phyloP scores from a whole-genome alignment of 2,113 vertebrate species.

The Psittacula cyanocephala region DNA sequence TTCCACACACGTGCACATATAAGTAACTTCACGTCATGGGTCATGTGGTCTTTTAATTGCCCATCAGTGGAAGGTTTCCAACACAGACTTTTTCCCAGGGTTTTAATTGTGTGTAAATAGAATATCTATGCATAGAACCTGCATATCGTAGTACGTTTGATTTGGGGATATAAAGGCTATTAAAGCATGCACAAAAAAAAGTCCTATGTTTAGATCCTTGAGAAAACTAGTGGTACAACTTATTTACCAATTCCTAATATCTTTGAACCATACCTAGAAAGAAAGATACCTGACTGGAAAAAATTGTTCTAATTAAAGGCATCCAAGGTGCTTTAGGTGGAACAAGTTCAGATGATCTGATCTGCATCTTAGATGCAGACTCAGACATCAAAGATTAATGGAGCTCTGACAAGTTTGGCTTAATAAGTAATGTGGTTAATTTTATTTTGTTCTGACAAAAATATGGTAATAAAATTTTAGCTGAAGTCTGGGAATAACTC shows the following conservation, averaged over 20 bases:
- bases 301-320: not conserved
- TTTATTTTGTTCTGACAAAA: slow-evolving; percentile 19
- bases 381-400: not conserved
- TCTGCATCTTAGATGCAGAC: not conserved
- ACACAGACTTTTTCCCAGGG: not conserved
- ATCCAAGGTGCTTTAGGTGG: not conserved
- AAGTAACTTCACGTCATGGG: not conserved
- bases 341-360: not conserved
- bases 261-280: not conserved
- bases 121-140: not conserved
- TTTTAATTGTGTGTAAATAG: slow-evolving; percentile 7
- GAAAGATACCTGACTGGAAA: not conserved
- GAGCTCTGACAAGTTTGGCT: not conserved
- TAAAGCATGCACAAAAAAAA: not conserved
- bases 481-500: not conserved
- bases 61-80: slow-evolving; percentile 20
- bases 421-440: slow-evolving; percentile 32
- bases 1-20: not conserved
- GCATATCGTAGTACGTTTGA: not conserved
- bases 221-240: not conserved
- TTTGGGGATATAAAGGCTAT: not conserved
- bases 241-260: not conserved
- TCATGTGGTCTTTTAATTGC: slow-evolving; percentile 9
- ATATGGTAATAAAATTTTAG: not conserved
- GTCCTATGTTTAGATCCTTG: not conserved